Percentiles rank a stretch among this genome's conserved stretches.
These are phyloP conservation scores for Mixornis gularis DNA, from an alignment of 2,113 vertebrate genomes.

Conservation along the genomic window DNA sequence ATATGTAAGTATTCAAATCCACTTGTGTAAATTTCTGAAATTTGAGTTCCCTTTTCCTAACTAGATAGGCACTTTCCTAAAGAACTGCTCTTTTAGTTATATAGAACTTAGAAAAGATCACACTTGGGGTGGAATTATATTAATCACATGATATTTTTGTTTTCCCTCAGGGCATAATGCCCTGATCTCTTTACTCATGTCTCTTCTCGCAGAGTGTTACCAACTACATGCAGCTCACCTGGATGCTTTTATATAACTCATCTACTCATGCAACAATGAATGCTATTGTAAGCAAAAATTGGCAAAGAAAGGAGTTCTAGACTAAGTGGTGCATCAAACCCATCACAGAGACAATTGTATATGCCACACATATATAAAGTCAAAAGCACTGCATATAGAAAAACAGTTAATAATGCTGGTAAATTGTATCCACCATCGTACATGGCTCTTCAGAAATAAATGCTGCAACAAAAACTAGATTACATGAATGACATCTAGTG, in stretches of 20 bases:
- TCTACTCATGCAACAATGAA: background rate
- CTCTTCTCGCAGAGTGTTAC: background rate
- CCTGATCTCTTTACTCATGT: background rate
- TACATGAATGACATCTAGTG: constrained; percentile 78
- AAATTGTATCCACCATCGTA: background rate
- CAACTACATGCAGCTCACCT: background rate
- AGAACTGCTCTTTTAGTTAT: background rate
- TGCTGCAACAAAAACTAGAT: constrained; percentile 47
- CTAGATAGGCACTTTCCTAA: background rate
- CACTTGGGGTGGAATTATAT: background rate
- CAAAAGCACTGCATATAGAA: background rate
- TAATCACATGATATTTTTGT: background rate
- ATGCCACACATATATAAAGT: background rate
- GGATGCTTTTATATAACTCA: constrained; percentile 17
- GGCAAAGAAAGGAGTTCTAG: background rate
- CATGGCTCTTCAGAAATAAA: background rate
- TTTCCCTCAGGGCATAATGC: background rate
- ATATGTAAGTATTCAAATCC: background rate
- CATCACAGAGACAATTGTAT: background rate
- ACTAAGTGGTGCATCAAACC: background rate
- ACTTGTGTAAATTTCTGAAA: background rate
- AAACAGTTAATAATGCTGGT: constrained; percentile 14
- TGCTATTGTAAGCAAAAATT: background rate
- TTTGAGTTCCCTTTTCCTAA: background rate
- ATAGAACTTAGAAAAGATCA: background rate